Evolutionary conservation across 2,113 vertebrate genomes (phyloP), one percentile per base, ranked within the genome.

Genomic region (Anhinga rufa): DNA sequence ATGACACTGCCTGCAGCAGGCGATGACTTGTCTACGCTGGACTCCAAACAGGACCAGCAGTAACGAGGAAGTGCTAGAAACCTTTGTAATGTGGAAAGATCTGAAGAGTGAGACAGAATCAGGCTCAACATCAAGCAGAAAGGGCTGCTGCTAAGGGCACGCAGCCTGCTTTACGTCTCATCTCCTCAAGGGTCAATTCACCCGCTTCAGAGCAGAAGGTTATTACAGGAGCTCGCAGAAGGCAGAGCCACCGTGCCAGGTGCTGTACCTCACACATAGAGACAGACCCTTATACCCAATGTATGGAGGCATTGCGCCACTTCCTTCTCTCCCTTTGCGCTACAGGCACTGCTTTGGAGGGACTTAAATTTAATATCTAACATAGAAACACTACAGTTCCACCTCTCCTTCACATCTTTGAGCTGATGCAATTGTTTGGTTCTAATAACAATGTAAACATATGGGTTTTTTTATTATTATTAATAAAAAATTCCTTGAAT

Each of bases 401-500:
- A 38, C 51, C 25, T n/a, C 16, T 44, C 31, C 64, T 76, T 54
- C 46, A 7, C 10, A 6, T 72, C 58, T 52, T 49, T 28, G 70
- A 94, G 93, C 75, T 46, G 64, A 87, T 71, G 82, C 92, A 76
- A 58, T 75, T 46, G 29, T 88, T 93, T 49, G 72, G 78, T 66
- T 66, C 92, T 26, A 88, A 79, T n/a, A 75, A 84, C 68, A 86
- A 61, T 5, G 19, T 38, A 82, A 96, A 93, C 48, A 77, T 12
- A 40, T 8, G 42, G 60, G 48, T 32, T 31, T 38, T 90, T 20
- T 31, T 32, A 66, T 86, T 72, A 66, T 88, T 77, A 86, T 21
- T 90, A 69, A 49, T 62, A 93, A 96, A 94, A 68, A 90, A 83
- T 40, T 78, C 70, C 79, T 66, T 91, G 94, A 52, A 89, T 96